Percentiles rank a stretch among this genome's conserved stretches.
Evolutionary conservation across 2,888 invertebrate species (phyloP).

Genomic region (Pyrrhosoma nymphula): DNA sequence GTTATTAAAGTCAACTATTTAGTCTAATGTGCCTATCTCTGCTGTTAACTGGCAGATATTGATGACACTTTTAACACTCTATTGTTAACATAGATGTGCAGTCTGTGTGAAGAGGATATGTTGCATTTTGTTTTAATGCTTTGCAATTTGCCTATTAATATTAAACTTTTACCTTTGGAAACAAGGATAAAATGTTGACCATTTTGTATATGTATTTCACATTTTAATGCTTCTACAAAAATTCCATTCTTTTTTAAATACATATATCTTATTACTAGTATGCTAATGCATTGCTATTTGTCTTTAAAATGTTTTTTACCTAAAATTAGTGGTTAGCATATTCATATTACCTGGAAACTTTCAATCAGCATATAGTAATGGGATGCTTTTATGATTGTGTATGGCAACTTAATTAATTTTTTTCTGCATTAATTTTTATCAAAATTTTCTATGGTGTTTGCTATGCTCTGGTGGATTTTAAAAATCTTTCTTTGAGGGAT

Average conservation of each 20-base stretch:
- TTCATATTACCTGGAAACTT: constrained; percentile 53
- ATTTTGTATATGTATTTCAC: constrained; percentile 61
- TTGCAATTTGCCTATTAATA: constrained; percentile 48
- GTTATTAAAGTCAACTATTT: too few species aligned
- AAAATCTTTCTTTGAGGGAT: constrained; percentile 61
- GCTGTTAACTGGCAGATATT: background rate
- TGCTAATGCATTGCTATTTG: constrained; percentile 64
- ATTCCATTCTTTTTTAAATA: constrained; percentile 62
- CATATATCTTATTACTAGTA: constrained; percentile 51
- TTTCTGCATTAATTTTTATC: constrained; percentile 42
- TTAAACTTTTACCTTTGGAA: constrained; percentile 6
- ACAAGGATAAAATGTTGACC: background rate
- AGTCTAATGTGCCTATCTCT: too few species aligned
- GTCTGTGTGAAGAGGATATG: constrained; percentile 17
- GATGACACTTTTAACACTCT: background rate
- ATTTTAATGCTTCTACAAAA: constrained; percentile 49
- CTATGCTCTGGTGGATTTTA: constrained; percentile 53
- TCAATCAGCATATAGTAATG: constrained; percentile 63
- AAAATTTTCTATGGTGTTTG: constrained; percentile 57
- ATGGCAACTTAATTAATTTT: constrained; percentile 56
- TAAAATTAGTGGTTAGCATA: constrained; percentile 44
- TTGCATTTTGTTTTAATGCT: constrained; percentile 60
- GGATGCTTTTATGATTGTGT: constrained; percentile 65
- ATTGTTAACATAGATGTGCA: background rate
- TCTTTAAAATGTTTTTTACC: constrained; percentile 55